These are phyloP conservation scores for Megaptera novaeangliae DNA, from an alignment of 2,113 vertebrate genomes.

Conservation along the genomic window DNA sequence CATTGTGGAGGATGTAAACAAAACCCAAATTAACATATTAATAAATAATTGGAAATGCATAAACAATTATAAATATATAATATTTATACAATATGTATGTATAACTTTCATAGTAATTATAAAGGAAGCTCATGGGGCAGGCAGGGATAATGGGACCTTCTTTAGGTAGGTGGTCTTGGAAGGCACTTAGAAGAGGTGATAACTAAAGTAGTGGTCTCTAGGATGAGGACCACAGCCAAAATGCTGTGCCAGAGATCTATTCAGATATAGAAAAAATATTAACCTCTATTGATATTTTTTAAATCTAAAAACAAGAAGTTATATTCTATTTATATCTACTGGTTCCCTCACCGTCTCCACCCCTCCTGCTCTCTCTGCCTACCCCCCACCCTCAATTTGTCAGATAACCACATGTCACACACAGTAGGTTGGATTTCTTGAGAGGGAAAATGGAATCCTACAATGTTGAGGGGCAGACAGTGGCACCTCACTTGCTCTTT, in stretches of 20 bases:
- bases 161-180: neutral
- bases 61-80: neutral
- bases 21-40: neutral
- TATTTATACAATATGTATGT: neutral
- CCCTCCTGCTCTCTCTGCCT: fast-evolving
- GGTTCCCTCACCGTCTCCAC: neutral
- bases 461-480: neutral
- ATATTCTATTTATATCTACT: neutral
- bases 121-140: neutral
- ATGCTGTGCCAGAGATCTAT: neutral
- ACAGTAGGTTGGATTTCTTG: neutral
- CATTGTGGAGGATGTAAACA: neutral
- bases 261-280: neutral
- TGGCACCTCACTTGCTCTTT: neutral
- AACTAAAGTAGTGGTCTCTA: neutral
- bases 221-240: neutral
- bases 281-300: neutral
- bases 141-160: neutral
- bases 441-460: neutral
- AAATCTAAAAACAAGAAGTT: neutral
- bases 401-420: neutral
- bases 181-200: neutral
- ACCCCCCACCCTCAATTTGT: neutral
- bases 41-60: neutral
- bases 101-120: neutral